phyloP scores from a whole-genome alignment of 2,113 vertebrate genomes.

The Cervus canadensis region DNA sequence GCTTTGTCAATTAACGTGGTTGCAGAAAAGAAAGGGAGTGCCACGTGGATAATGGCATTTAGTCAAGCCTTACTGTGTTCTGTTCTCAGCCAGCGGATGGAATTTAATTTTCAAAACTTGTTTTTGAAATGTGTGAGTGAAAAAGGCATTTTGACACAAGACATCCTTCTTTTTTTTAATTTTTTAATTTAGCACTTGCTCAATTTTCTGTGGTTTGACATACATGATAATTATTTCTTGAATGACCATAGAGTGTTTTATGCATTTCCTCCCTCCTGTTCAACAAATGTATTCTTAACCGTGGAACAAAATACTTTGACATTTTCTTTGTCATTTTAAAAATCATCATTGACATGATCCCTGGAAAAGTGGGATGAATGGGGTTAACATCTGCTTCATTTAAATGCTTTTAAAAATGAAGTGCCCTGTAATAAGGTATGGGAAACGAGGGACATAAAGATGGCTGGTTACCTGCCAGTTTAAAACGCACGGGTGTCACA shows the following conservation, averaged over 20 bases:
- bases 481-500: constrained; percentile 23
- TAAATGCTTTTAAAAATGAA: constrained; percentile 70
- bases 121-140: constrained; percentile 62
- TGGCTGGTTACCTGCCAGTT: constrained; percentile 52
- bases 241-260: constrained; percentile 56
- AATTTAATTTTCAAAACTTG: constrained; percentile 61
- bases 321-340: constrained; percentile 72
- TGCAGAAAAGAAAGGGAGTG: neutral
- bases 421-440: constrained; percentile 49
- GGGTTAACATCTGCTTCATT: constrained; percentile 60
- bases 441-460: constrained; percentile 18
- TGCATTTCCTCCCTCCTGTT: constrained; percentile 52
- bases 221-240: constrained; percentile 69
- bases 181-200: constrained; percentile 55
- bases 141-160: constrained; percentile 67
- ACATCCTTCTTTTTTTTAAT: neutral
- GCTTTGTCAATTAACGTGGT: constrained; percentile 49
- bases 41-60: neutral
- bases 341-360: constrained; percentile 50
- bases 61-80: constrained; percentile 34
- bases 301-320: constrained; percentile 68
- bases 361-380: constrained; percentile 54
- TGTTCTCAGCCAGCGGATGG: constrained; percentile 40
- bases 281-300: constrained; percentile 56
- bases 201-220: constrained; percentile 61